Evolutionary conservation across 2,113 vertebrate genomes (phyloP).

Genomic region (Setophaga petechia): DNA sequence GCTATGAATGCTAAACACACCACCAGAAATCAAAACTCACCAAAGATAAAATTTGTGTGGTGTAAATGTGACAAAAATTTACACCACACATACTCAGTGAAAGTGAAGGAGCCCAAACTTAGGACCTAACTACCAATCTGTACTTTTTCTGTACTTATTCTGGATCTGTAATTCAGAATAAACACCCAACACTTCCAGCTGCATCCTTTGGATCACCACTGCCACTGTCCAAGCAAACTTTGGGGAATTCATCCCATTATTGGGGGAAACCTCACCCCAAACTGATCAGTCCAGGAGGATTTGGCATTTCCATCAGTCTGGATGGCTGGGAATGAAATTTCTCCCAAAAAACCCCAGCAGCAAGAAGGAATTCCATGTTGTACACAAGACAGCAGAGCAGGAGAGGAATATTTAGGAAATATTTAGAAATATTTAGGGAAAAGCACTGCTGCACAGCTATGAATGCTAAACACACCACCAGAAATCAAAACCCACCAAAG

Average conservation of each 20-base stretch:
- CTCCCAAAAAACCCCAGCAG: neutral
- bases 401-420: neutral
- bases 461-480: neutral
- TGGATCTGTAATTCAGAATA: neutral
- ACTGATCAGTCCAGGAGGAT: neutral
- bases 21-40: neutral
- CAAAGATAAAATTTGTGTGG: neutral
- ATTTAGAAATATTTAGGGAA: neutral
- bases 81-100: too few species aligned
- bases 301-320: neutral
- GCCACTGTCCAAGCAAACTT: neutral
- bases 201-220: neutral
- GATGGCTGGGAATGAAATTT: accelerated
- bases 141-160: too few species aligned
- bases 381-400: accelerated
- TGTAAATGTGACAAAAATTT: too few species aligned
- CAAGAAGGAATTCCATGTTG: neutral
- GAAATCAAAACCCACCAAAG: neutral
- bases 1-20: neutral
- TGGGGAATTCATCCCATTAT: neutral
- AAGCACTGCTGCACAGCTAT: neutral
- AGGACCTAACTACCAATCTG: too few species aligned
- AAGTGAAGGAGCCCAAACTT: too few species aligned
- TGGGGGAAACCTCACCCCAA: neutral
- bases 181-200: neutral